Conservation (phyloP, 2,888 invertebrate genomes). For the Automeris io region DNA sequence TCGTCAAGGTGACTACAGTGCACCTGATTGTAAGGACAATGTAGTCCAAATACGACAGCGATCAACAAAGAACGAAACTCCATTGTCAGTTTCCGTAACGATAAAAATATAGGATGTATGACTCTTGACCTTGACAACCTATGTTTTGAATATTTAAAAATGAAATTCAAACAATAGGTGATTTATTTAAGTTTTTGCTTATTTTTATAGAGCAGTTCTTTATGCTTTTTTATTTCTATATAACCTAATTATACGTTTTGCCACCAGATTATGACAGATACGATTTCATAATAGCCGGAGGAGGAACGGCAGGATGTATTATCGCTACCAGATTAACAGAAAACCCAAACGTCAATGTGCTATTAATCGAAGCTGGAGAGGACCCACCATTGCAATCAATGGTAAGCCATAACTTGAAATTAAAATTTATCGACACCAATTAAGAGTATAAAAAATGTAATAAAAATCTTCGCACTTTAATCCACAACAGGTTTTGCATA, state of each 20-base stretch:
- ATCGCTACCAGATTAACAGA: neutral
- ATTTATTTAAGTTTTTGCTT: neutral
- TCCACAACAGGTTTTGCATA: neutral
- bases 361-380: neutral
- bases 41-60: too few species aligned
- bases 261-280: neutral
- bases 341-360: neutral
- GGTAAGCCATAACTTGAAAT: neutral
- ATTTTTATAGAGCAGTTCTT: neutral
- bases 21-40: too few species aligned
- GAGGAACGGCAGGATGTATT: neutral
- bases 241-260: neutral
- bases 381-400: neutral
- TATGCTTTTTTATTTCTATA: neutral
- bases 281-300: neutral
- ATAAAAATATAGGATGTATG: too few species aligned
- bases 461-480: neutral
- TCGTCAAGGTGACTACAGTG: too few species aligned
- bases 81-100: neutral
- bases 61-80: too few species aligned
- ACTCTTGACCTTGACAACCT: too few species aligned
- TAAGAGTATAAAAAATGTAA: neutral
- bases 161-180: neutral
- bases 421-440: too few species aligned
- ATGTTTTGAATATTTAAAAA: neutral